Base-by-base conservation (phyloP, 2,113 vertebrate species). In the Rhea pennata region DNA sequence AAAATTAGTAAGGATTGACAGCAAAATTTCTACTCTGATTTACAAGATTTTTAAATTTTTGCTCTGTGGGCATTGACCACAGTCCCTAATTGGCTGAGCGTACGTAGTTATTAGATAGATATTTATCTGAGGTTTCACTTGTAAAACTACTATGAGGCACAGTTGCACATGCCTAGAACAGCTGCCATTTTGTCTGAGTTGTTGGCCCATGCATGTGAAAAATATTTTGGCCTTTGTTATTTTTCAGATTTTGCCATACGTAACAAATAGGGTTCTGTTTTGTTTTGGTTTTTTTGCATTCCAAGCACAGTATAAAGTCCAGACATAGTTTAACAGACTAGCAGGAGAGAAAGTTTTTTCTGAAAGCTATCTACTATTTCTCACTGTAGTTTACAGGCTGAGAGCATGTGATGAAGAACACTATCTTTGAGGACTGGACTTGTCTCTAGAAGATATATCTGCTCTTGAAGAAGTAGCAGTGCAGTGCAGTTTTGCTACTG, bases 401-500 rank as follows among this genome's bases (percentile, higher is more conserved):
- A 80, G 22, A 77, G n/a, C 21, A 21, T 39, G 72, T 50, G 54
- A 65, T 40, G 64, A 82, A 65, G 70, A 81, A 12, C n/a, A 39
- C 26, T 71, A 56, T 13, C 40, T 89, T 74, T 75, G 74, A 75
- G 17, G 27, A 14, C 24, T 50, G 74, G 75, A 33, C 24, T 81
- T 77, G 65, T 86, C 40, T 27, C 22, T 50, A 27, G 40, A 39
- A 67, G 53, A 33, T 6, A 2, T 12, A 56, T 66, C 65, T 79
- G 0, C 4, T 83, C 27, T 48, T 73, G 54, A 73, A 21, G 79
- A 69, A 42, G 46, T 66, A 58, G 40, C 0, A 0, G 36, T 40
- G 40, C 0, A 0, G 36, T 40, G 51, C 39, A 48, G 21, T 8
- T 56, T 6, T 71, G 59, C 62, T 67, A n/a, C 59, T 88, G 26